These are phyloP conservation scores for Platycercus adscitus DNA, from an alignment of 2,113 vertebrate genomes.

Conservation along the genomic window DNA sequence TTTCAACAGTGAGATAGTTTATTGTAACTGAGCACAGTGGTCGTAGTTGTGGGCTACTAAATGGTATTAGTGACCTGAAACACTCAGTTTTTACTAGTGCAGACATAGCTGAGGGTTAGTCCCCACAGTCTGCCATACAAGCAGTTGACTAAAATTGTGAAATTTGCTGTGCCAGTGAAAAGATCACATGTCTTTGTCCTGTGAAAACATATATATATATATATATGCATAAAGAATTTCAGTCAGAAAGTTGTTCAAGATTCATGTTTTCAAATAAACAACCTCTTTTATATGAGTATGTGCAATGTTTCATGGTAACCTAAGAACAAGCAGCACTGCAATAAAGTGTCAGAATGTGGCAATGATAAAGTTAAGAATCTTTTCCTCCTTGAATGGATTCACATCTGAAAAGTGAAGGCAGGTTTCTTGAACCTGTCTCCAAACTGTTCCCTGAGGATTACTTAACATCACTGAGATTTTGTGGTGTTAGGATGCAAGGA, in stretches of 20 bases:
- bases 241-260: background rate
- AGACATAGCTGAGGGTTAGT: background rate
- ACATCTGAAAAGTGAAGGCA: background rate
- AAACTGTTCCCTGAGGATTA: background rate
- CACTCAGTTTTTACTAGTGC: background rate
- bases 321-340: background rate
- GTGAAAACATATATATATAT: background rate
- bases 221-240: background rate
- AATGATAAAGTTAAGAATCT: background rate
- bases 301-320: background rate
- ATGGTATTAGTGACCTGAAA: background rate
- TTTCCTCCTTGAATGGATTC: background rate
- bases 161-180: background rate
- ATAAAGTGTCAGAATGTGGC: background rate
- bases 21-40: background rate
- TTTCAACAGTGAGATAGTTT: background rate
- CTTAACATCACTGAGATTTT: background rate
- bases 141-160: background rate
- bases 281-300: background rate
- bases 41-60: background rate
- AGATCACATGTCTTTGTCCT: background rate
- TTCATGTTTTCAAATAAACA: background rate
- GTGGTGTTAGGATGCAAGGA: background rate
- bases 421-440: background rate
- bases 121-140: background rate